Conservation (phyloP, 2,113 vertebrate species). For the Leucoraja erinaceus region DNA sequence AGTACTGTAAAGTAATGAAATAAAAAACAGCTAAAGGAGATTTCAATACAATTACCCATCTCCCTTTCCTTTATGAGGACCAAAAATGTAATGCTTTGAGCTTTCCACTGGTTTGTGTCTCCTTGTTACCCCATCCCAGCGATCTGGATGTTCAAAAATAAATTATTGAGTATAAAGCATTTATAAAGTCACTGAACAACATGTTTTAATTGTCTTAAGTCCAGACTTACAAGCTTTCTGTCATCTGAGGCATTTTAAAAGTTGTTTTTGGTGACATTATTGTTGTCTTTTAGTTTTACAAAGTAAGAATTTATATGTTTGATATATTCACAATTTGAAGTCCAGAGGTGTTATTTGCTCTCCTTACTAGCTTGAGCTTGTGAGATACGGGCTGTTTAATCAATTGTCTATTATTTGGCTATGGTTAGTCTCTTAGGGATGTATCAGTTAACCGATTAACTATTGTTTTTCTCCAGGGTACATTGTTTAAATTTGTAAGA, state of each 20-base stretch:
- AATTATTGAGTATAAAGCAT: neutral
- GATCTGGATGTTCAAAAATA: neutral
- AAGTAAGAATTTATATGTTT: neutral
- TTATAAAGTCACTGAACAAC: neutral
- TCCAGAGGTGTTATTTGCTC: neutral
- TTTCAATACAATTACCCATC: neutral
- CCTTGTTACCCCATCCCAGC: neutral
- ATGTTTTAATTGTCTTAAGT: neutral
- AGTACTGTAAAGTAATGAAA: neutral
- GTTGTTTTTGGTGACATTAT: neutral
- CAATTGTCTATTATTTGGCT: neutral
- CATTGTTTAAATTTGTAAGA: neutral
- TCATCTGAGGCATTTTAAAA: neutral
- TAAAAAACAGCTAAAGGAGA: neutral
- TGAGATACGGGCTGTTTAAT: neutral
- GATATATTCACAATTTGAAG: neutral
- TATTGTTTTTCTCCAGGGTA: neutral
- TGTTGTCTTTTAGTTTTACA: neutral
- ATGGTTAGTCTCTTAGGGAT: neutral
- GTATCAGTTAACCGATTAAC: neutral
- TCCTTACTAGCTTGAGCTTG: neutral
- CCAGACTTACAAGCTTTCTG: neutral
- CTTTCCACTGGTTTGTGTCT: neutral
- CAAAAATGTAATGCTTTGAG: neutral
- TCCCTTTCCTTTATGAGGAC: neutral